Conservation (phyloP, 2,797 vertebrate genomes). For the Paguma larvata region DNA sequence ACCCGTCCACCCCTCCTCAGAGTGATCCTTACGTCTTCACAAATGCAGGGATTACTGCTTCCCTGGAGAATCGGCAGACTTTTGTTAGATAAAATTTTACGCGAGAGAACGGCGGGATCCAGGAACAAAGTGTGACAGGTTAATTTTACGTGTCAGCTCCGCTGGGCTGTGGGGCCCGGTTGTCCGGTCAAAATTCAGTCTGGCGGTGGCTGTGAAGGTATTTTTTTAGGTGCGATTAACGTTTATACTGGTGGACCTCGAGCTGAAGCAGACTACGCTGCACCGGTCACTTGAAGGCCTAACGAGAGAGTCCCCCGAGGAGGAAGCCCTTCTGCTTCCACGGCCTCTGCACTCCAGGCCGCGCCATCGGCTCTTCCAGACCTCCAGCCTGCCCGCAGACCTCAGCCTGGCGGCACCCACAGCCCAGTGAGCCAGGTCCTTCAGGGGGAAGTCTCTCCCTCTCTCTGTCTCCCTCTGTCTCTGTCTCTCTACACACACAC, state of each 20-base stretch:
- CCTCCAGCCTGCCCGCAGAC: background rate
- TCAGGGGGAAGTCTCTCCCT: background rate
- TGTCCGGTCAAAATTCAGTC: background rate
- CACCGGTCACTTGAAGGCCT: background rate
- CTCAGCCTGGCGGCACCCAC: background rate
- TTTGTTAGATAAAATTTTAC: background rate
- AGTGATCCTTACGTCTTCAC: background rate
- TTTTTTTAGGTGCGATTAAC: background rate
- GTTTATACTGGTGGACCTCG: background rate
- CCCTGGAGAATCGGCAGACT: background rate
- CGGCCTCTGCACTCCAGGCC: background rate
- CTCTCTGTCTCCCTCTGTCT: background rate
- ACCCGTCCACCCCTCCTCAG: background rate
- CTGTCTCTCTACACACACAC: too few species aligned
- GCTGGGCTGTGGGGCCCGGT: background rate
- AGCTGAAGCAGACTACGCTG: background rate
- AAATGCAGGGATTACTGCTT: background rate
- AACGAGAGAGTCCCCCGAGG: background rate
- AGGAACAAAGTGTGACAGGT: background rate
- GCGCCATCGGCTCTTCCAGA: background rate
- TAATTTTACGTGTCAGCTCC: background rate
- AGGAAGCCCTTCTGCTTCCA: background rate
- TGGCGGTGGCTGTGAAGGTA: background rate
- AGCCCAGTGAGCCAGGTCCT: background rate
- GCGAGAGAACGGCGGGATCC: background rate